A percentile compares a stretch with the other conserved stretches of the same genome.
These are phyloP conservation scores for Hippocampus abdominalis DNA, from an alignment of 2,113 vertebrate species.

Conservation along the genomic window DNA sequence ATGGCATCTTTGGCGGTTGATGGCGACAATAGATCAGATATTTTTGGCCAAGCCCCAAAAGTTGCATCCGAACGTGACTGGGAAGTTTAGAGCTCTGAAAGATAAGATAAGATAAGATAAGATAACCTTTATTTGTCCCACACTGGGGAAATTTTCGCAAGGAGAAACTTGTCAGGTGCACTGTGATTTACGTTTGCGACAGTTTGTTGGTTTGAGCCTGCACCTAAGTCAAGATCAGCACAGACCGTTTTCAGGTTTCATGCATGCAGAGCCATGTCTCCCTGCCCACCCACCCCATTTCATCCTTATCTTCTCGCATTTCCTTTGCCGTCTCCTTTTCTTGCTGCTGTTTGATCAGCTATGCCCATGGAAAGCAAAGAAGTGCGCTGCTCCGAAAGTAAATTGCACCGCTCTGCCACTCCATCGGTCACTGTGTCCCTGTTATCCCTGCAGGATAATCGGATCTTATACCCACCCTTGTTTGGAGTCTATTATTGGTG, in stretches of 20 bases:
- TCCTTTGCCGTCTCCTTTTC: slow-evolving; percentile 17
- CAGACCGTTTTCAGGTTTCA: slow-evolving; percentile 3
- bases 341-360: slow-evolving; percentile 49
- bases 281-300: not conserved
- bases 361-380: slow-evolving; percentile 38
- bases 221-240: slow-evolving; percentile 28
- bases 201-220: slow-evolving; percentile 14
- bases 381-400: slow-evolving; percentile 38
- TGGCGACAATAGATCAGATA: slow-evolving; percentile 2
- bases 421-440: slow-evolving; percentile 60
- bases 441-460: slow-evolving; percentile 63
- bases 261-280: not conserved
- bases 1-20: not conserved
- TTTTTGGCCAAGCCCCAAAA: not conserved
- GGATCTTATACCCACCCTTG: slow-evolving; percentile 57
- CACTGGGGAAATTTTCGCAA: no score
- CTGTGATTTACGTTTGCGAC: slow-evolving; percentile 4
- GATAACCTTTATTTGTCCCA: no score
- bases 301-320: not conserved
- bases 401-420: slow-evolving; percentile 39
- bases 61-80: not conserved
- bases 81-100: not conserved
- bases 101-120: no score
- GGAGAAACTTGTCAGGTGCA: not conserved
- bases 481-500: slow-evolving; percentile 63